Evolutionary conservation across 2,888 invertebrate genomes (phyloP).

Genomic region (Temnothorax rugatulus): DNA sequence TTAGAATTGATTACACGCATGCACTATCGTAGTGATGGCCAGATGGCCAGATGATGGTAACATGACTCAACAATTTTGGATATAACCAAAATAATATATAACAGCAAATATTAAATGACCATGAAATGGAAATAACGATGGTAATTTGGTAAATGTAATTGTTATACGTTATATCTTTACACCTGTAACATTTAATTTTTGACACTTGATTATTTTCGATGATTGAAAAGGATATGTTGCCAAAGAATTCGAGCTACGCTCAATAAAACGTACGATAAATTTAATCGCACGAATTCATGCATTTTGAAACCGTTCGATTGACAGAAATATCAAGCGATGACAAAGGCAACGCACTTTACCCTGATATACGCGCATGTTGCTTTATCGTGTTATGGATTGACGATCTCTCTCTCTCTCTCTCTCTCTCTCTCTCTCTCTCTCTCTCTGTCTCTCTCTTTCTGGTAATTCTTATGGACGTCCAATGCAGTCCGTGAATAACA

Average conservation of each 20-base stretch:
- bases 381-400: conserved; percentile 7
- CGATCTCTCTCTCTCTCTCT: background rate
- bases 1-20: conserved; percentile 12
- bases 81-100: background rate
- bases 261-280: conserved; percentile 8
- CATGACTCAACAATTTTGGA: conserved; percentile 13
- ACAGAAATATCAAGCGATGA: conserved; percentile 29
- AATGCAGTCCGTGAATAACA: conserved; percentile 31
- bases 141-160: conserved; percentile 10
- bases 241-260: background rate
- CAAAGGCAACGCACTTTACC: conserved; percentile 9
- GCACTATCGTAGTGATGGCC: background rate
- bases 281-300: conserved; percentile 19
- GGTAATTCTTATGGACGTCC: conserved; percentile 22
- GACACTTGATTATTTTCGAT: background rate
- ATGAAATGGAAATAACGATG: background rate
- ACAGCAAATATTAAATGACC: conserved; percentile 14
- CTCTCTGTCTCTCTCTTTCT: background rate
- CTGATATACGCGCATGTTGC: background rate
- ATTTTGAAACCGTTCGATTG: conserved; percentile 1
- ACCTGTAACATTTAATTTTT: conserved; percentile 19
- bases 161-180: background rate
- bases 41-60: conserved; percentile 6
- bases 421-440: background rate
- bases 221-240: background rate